These are phyloP conservation scores for Pleuronectes platessa DNA, from an alignment of 2,113 vertebrate genomes.

Conservation along the genomic window DNA sequence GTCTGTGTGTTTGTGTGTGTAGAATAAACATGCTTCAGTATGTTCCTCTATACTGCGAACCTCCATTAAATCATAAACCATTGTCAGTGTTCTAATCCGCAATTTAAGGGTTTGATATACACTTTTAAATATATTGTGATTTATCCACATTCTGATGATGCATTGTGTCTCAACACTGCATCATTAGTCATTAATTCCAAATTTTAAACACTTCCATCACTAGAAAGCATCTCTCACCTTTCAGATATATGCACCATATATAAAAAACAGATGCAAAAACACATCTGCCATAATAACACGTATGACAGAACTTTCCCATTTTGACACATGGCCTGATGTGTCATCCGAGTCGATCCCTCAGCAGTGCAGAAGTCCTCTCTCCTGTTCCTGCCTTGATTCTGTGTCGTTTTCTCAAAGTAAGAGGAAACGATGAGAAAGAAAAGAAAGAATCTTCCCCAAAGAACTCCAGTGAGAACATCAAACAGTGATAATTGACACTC, in stretches of 20 bases:
- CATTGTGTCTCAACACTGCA: neutral
- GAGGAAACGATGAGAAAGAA: constrained; percentile 36
- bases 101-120: no score
- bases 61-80: no score
- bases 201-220: neutral
- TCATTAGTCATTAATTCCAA: neutral
- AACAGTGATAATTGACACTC: constrained; percentile 55
- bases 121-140: no score
- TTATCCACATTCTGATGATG: no score
- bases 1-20: neutral
- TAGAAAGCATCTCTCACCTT: neutral
- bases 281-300: constrained; percentile 34
- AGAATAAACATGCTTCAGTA: no score
- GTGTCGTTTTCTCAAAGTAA: constrained; percentile 42
- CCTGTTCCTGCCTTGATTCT: constrained; percentile 27
- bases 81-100: no score
- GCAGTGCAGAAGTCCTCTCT: constrained; percentile 18
- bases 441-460: neutral
- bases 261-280: constrained; percentile 18
- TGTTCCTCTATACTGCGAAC: neutral
- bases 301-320: constrained; percentile 36
- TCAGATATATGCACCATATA: neutral
- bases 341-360: constrained; percentile 19
- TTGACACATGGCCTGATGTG: constrained; percentile 37
- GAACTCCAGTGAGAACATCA: constrained; percentile 49